phyloP scores from a whole-genome alignment of 2,797 vertebrate species.

The Poeciliopsis presidionis region DNA sequence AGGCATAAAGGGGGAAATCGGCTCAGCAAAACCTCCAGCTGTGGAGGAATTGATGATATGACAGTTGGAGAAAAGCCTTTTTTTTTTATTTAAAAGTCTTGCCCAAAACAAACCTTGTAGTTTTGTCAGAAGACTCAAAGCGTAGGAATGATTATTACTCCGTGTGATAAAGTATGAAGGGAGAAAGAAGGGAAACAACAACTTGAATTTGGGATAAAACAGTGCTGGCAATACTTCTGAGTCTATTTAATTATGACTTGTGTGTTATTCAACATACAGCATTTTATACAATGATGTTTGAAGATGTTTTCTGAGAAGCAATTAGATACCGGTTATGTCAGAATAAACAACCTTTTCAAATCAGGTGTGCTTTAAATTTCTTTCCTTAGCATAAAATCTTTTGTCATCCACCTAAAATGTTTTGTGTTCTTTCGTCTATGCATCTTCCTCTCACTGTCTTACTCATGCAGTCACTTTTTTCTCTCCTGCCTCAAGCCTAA shows the following conservation, averaged over 20 bases:
- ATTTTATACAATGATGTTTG: background rate
- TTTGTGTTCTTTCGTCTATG: constrained; percentile 14
- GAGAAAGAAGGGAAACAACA: too few relatives aligned
- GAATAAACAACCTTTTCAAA: constrained; percentile 5
- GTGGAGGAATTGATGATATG: too few relatives aligned
- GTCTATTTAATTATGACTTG: background rate
- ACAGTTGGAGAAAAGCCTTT: too few relatives aligned
- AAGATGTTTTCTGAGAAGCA: background rate
- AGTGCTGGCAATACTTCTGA: background rate
- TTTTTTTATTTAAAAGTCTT: too few relatives aligned
- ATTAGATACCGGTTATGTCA: background rate
- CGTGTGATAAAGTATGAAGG: too few relatives aligned
- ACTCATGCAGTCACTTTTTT: background rate
- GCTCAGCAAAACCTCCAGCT: too few relatives aligned
- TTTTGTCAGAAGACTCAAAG: too few relatives aligned
- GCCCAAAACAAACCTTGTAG: too few relatives aligned
- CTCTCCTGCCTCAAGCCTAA: constrained; percentile 50
- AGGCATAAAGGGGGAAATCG: too few relatives aligned
- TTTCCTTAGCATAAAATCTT: constrained; percentile 19
- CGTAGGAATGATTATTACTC: too few relatives aligned
- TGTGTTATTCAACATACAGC: background rate
- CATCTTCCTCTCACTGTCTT: background rate
- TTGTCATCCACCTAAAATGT: constrained; percentile 26
- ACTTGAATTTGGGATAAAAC: too few relatives aligned
- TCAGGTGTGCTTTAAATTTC: constrained; percentile 8